phyloP scores from a whole-genome alignment of 53 echinoderm and acorn worm genomes.

The Apostichopus leukothele region DNA sequence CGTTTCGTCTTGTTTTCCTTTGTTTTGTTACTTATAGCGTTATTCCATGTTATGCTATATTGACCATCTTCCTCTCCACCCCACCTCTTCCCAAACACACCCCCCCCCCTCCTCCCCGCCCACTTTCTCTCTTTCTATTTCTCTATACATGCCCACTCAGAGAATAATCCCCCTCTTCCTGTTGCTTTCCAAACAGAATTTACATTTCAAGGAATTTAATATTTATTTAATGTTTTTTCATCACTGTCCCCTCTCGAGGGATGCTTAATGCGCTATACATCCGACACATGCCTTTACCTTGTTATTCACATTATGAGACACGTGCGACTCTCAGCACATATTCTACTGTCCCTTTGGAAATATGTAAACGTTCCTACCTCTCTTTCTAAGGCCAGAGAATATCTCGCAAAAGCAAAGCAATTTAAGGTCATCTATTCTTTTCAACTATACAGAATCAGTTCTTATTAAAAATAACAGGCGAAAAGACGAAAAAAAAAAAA shows the following conservation, averaged over 20 bases:
- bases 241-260: not conserved
- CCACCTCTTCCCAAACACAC: not conserved
- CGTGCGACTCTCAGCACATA: slow-evolving; percentile 14
- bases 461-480: too few species aligned
- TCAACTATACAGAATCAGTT: too few species aligned
- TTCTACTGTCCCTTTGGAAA: not conserved
- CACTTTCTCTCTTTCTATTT: not conserved
- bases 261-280: not conserved
- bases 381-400: not conserved
- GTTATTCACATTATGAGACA: not conserved
- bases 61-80: not conserved
- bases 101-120: not conserved
- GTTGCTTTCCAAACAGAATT: not conserved
- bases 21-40: not conserved
- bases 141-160: too few species aligned
- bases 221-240: not conserved
- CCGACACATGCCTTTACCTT: not conserved
- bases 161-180: not conserved
- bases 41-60: not conserved
- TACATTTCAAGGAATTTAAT: not conserved
- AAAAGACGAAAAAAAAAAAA: too few species aligned
- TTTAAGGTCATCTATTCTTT: not conserved
- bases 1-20: not conserved
- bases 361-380: not conserved
- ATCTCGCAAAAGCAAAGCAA: slow-evolving; percentile 10